Base-by-base conservation (phyloP, 1,140 invertebrate genomes). In the Frieseomelitta varia region DNA sequence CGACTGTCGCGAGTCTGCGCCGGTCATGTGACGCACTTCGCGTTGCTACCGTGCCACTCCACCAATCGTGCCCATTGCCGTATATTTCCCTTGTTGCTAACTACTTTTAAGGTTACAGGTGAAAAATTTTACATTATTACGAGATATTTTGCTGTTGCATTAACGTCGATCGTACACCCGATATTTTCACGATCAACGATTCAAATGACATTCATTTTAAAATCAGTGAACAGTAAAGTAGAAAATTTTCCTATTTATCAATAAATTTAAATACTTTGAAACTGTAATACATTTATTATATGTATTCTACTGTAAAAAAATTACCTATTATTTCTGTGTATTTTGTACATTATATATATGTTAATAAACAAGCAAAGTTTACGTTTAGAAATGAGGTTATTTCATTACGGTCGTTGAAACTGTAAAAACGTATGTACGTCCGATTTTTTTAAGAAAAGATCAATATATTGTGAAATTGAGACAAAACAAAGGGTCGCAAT, bases 1-100 rank as follows among this genome's bases (percentile, higher is more conserved):
- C 86, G 86, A 86, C 51, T 72, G 79, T 77, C 84, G 86, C 69
- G 87, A 92, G 89, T 79, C 88, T 91, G 90, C 93, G 92, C 90
- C 91, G 90, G 81, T 86, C 81, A 84, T 73, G 84, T 80, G 85
- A 84, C 89, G 87, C 79, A 87, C 83, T 91, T 92, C 84, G 27
- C 76, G 74, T 72, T 73, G 84, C 73, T 68, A 27, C 34, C 75
- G 87, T 72, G 68, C 19, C 71, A 53, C 30, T 75, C 73, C 58
- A 79, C 85, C 87, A 90, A 85, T 90, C 79, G 51, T 65, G 63
- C 73, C 79, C 67, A 56, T 55, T 75, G 55, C 55, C 69, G 74
- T 72, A 71, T 55, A 21, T 81, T 21, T 78, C 34, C 51, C 12
- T 78, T 47, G 24, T 63, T 73, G 15, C 39, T 63, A 47, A 78